phyloP scores from a whole-genome alignment of 2,113 vertebrate genomes.

The Ceyx cyanopectus region DNA sequence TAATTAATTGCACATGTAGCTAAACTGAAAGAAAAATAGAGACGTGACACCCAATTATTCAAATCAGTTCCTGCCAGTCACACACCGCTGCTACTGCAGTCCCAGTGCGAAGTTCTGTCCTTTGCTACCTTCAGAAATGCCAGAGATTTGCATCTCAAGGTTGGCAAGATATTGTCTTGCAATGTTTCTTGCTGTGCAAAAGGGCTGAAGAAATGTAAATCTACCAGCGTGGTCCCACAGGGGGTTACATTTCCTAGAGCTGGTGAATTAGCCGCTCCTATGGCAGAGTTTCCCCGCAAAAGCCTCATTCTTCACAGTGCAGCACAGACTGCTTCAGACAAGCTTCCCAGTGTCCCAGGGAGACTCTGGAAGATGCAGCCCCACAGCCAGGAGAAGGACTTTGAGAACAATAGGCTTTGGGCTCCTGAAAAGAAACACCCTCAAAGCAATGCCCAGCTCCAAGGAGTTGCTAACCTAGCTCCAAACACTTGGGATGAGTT shows the following conservation, averaged over 20 bases:
- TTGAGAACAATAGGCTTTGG: neutral
- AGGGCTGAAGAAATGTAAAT: neutral
- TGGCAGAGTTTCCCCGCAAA: neutral
- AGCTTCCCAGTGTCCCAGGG: neutral
- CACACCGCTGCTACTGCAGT: neutral
- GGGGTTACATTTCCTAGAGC: neutral
- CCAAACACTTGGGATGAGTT: neutral
- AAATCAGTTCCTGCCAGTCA: constrained; percentile 56
- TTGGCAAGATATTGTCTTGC: constrained; percentile 9
- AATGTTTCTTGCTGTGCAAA: neutral
- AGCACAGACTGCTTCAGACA: neutral
- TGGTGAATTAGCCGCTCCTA: neutral
- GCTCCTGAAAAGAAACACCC: neutral
- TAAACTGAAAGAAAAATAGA: constrained; percentile 70
- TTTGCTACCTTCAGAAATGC: constrained; percentile 19
- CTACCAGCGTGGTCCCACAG: rapidly evolving
- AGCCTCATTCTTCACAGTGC: neutral
- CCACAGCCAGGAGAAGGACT: neutral
- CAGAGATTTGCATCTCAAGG: constrained; percentile 13
- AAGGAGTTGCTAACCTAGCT: neutral
- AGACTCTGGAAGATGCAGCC: neutral
- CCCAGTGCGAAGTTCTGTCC: neutral
- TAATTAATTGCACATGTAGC: constrained; percentile 74
- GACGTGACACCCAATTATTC: constrained; percentile 65
- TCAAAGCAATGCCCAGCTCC: neutral